Percentiles rank a stretch among this genome's conserved stretches.
phyloP scores from a whole-genome alignment of 2,797 vertebrate species.

The Spea hammondii region DNA sequence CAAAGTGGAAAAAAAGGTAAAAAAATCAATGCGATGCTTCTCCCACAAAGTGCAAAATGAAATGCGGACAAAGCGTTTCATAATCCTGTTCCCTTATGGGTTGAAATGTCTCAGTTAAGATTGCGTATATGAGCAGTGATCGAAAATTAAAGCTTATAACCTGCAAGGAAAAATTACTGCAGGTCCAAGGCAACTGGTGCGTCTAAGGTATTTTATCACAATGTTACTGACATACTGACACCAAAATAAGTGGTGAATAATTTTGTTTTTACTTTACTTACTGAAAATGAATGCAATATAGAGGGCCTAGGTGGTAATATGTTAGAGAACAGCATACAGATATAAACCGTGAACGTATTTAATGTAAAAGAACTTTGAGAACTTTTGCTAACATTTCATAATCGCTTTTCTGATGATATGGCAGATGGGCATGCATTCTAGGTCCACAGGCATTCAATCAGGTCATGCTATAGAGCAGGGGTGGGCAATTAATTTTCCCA shows the following conservation, averaged over 20 bases:
- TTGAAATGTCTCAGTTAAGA: slow-evolving; percentile 53
- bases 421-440: no score
- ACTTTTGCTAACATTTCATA: not conserved
- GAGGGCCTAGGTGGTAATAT: not conserved
- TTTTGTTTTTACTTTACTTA: not conserved
- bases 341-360: not conserved
- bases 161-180: slow-evolving; percentile 41
- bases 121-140: slow-evolving; percentile 50
- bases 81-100: slow-evolving; percentile 52
- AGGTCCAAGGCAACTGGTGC: slow-evolving; percentile 26
- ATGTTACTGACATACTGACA: slow-evolving; percentile 19
- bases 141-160: slow-evolving; percentile 52
- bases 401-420: no score
- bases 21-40: slow-evolving; percentile 51
- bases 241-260: slow-evolving; percentile 14
- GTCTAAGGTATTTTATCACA: slow-evolving; percentile 27
- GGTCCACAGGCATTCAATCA: no score
- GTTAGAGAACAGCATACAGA: not conserved
- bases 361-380: not conserved
- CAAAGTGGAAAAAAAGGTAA: slow-evolving; percentile 43
- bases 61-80: slow-evolving; percentile 53
- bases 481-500: no score
- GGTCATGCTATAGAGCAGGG: no score
- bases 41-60: slow-evolving; percentile 54
- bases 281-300: not conserved